Base-by-base conservation (phyloP, 2,797 vertebrate species). In the Varecia variegata region DNA sequence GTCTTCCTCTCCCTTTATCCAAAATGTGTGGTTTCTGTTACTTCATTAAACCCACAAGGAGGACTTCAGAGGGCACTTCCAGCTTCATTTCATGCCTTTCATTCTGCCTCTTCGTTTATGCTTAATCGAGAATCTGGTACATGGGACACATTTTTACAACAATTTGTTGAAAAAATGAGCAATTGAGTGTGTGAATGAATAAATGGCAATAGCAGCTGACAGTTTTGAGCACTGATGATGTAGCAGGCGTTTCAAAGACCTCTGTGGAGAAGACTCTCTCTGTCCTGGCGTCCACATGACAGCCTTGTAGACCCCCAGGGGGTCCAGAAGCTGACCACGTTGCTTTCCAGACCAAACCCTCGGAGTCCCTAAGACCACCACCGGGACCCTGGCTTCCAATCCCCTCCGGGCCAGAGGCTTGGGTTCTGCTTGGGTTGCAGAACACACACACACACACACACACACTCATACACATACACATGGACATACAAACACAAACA, bases 321-420 rank as follows among this genome's bases (percentile, higher is more conserved):
- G 30, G 18, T 9, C 79, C 65, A 88, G 67, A 56, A n/a, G 43
- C 79, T 11, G 3, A 82, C 93, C 94, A 65, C 47, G 7, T 60
- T 74, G 50, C 30, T 81, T 95, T 90, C 43, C 62, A 81, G 68
- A 30, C 43, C 93, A 94, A 93, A 68, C 71, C 50, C 5, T 0
- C 70, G 45, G 96, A 90, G 88, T 18, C 20, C 68, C 62, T 13
- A n/a, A 54, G 97, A 96, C 93, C 96, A 98, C 94, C 87, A 76
- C 38, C 0, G 20, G 7, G 52, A 40, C 40, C 3, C 0, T 8
- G 60, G 20, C 83, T 50, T 70, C 45, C 93, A 95, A 65, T 95
- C 74, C 79, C 93, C 54, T 77, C 80, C 35, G 68, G 0, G 0
- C 47, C 40, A 40, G 58, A 89, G 43, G 40, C 27, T n/a, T 65